Evolutionary conservation across 2,888 invertebrate species (phyloP).

Genomic region (Hyposoter dolosus): DNA sequence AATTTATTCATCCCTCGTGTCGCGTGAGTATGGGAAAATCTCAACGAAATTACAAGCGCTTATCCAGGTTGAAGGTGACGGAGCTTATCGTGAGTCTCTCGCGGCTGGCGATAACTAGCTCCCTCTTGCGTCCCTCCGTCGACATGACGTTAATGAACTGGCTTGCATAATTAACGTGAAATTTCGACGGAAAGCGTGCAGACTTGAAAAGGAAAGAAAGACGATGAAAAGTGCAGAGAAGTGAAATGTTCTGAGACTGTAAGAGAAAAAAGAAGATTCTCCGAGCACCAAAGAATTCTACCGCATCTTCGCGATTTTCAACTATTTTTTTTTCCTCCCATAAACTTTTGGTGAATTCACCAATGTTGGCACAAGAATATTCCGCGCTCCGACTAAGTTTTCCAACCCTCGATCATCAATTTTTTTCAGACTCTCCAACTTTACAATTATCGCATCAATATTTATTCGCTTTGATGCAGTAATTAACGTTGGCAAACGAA

Average conservation of each 20-base stretch:
- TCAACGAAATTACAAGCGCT: conserved; percentile 52
- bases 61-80: conserved; percentile 52
- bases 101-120: conserved; percentile 47
- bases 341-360: conserved; percentile 21
- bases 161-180: conserved; percentile 74
- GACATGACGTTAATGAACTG: conserved; percentile 75
- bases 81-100: conserved; percentile 48
- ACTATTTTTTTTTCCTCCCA: conserved; percentile 24
- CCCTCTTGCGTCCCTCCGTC: conserved; percentile 40
- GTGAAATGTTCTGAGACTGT: background rate
- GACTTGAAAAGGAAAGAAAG: background rate
- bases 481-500: conserved; percentile 40
- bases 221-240: background rate
- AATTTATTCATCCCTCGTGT: conserved; percentile 49
- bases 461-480: conserved; percentile 51
- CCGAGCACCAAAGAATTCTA: conserved; percentile 11
- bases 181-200: conserved; percentile 59
- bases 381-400: conserved; percentile 7
- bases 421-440: conserved; percentile 16
- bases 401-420: conserved; percentile 42
- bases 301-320: background rate
- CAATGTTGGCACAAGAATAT: conserved; percentile 3
- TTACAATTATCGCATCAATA: conserved; percentile 53
- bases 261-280: conserved; percentile 9
- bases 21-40: conserved; percentile 41